These are phyloP conservation scores for Cerastoderma edule DNA, from an alignment of 2,888 invertebrate species.

Conservation along the genomic window DNA sequence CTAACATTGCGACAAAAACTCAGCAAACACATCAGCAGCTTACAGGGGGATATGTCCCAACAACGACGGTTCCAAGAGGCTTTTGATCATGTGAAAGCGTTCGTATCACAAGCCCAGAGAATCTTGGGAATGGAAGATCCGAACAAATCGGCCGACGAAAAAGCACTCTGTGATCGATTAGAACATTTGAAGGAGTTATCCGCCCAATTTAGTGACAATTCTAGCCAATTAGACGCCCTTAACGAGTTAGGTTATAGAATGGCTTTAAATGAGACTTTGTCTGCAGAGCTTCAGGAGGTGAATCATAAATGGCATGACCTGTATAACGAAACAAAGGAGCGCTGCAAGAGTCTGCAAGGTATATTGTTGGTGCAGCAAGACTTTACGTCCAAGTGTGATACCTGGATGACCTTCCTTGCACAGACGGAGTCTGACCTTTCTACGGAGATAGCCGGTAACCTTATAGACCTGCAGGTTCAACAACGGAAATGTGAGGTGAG, in stretches of 20 bases:
- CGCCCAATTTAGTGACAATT: conserved; percentile 74
- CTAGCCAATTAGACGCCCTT: conserved; percentile 74
- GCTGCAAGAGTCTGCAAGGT: conserved; percentile 75
- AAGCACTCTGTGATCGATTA: conserved; percentile 64
- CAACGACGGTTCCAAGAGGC: conserved; percentile 73
- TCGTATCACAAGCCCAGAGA: conserved; percentile 71
- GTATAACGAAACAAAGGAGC: conserved; percentile 69
- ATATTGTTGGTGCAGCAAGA: conserved; percentile 78
- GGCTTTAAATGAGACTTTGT: conserved; percentile 73
- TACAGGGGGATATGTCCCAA: conserved; percentile 72
- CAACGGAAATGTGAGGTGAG: conserved; percentile 79
- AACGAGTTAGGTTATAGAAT: conserved; percentile 80
- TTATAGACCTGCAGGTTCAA: conserved; percentile 77
- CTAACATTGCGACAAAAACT: conserved; percentile 73
- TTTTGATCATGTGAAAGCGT: conserved; percentile 70
- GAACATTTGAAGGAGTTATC: conserved; percentile 73
- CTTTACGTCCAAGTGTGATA: conserved; percentile 80
- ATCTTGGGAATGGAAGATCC: conserved; percentile 73
- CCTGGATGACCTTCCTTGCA: conserved; percentile 81
- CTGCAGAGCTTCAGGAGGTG: conserved; percentile 73
- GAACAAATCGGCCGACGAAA: conserved; percentile 72
- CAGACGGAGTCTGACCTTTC: conserved; percentile 79
- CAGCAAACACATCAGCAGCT: conserved; percentile 67
- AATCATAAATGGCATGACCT: conserved; percentile 79
- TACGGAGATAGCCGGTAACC: conserved; percentile 76